Percentiles rank a stretch among this genome's conserved stretches.
phyloP scores from a whole-genome alignment of 2,797 vertebrate genomes.

The Cynopterus sphinx region DNA sequence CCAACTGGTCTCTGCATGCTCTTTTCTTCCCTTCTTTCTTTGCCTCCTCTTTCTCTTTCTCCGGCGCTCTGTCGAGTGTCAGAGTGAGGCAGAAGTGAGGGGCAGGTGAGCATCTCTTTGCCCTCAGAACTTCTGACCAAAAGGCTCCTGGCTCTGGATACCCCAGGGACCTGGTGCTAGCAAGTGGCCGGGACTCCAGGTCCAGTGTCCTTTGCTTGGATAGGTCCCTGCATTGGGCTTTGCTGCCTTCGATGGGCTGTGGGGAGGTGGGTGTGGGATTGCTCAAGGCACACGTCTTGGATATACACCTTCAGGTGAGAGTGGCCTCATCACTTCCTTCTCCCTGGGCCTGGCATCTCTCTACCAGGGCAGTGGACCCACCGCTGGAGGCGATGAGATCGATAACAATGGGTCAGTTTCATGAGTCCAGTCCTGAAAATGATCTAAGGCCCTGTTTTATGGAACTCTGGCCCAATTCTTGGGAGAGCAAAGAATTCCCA shows the following conservation, averaged over 20 bases:
- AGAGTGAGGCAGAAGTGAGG: rapidly evolving
- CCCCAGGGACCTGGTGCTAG: slow-evolving; percentile 49
- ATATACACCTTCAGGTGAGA: background rate
- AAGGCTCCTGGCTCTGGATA: background rate
- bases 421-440: background rate
- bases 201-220: slow-evolving; percentile 45
- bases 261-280: too few relatives aligned
- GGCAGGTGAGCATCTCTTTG: background rate
- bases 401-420: background rate
- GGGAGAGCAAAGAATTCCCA: background rate
- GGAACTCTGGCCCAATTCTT: background rate
- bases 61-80: background rate
- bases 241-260: background rate
- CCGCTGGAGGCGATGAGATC: background rate
- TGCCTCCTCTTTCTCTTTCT: slow-evolving; percentile 36
- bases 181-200: slow-evolving; percentile 60
- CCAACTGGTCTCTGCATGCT: slow-evolving; percentile 77
- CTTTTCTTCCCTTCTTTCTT: slow-evolving; percentile 74
- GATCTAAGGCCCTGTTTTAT: background rate
- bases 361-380: background rate
- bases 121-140: background rate
- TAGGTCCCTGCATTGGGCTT: background rate
- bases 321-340: background rate
- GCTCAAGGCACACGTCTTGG: background rate
- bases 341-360: background rate